Evolutionary conservation across 92 coral and sea anemone species (phyloP).

Genomic region (Bergia sp.): DNA sequence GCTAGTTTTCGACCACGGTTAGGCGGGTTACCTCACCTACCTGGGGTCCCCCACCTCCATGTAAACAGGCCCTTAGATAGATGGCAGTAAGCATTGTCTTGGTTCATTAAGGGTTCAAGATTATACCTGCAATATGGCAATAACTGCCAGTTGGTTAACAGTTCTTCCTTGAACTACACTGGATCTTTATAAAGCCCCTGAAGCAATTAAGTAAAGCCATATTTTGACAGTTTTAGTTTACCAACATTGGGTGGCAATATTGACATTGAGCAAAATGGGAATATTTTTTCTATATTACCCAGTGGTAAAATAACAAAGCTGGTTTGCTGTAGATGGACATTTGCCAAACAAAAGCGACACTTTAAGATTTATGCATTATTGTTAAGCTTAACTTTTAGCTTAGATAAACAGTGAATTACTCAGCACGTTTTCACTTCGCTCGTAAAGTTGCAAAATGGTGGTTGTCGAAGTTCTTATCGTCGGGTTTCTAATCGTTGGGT

Average conservation of each 20-base stretch:
- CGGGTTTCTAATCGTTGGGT: constrained; percentile 76
- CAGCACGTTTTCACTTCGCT: background rate
- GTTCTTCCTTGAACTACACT: too few species aligned
- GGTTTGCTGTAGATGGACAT: background rate
- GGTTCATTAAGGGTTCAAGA: background rate
- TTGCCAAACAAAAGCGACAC: background rate
- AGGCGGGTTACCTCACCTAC: too few species aligned
- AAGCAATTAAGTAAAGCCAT: too few species aligned
- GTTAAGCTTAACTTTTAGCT: background rate
- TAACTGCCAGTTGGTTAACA: background rate
- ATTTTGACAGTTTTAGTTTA: too few species aligned
- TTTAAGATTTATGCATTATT: background rate
- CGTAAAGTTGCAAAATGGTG: constrained; percentile 53
- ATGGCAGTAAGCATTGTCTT: background rate
- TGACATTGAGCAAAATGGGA: too few species aligned
- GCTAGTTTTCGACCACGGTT: too few species aligned
- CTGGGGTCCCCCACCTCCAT: too few species aligned
- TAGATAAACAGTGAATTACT: background rate
- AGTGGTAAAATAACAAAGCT: too few species aligned
- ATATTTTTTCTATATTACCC: too few species aligned
- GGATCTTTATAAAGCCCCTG: too few species aligned
- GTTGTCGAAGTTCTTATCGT: constrained; percentile 66
- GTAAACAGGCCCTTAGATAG: background rate
- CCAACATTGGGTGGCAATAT: too few species aligned
- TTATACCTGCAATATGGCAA: background rate